Conservation (phyloP, 2,113 vertebrate species). For the Tychaedon coryphoeus region DNA sequence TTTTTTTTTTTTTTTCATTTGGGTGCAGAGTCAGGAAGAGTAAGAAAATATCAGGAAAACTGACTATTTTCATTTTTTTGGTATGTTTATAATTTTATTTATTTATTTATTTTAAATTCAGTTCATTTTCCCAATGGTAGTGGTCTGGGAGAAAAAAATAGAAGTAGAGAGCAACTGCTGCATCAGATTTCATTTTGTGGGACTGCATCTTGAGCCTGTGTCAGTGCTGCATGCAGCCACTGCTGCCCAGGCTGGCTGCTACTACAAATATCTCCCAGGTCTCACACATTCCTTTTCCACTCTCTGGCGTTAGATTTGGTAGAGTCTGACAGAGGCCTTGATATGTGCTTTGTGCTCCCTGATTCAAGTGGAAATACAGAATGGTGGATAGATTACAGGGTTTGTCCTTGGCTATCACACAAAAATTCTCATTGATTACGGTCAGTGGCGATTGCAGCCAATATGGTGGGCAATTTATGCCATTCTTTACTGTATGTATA, state of each 20-base stretch:
- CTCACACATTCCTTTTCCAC: neutral
- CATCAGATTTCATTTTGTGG: neutral
- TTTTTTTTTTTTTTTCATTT: neutral
- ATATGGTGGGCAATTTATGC: neutral
- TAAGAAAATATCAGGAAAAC: neutral
- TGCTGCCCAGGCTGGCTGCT: neutral
- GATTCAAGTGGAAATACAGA: neutral
- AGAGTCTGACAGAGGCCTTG: neutral
- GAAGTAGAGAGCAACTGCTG: neutral
- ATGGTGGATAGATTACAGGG: neutral
- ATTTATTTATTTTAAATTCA: no score
- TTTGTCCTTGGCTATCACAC: neutral
- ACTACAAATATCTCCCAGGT: accelerated
- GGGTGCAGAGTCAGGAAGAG: neutral
- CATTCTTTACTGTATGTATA: neutral
- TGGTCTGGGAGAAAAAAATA: neutral
- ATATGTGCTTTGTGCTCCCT: neutral
- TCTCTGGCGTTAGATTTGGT: neutral
- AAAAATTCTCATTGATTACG: neutral
- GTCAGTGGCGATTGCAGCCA: neutral
- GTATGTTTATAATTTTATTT: no score
- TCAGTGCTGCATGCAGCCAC: neutral
- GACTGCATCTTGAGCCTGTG: neutral
- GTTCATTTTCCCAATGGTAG: neutral
- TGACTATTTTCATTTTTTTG: neutral